Evolutionary conservation across 2,797 vertebrate genomes (phyloP).

Genomic region (Mastacembelus armatus): DNA sequence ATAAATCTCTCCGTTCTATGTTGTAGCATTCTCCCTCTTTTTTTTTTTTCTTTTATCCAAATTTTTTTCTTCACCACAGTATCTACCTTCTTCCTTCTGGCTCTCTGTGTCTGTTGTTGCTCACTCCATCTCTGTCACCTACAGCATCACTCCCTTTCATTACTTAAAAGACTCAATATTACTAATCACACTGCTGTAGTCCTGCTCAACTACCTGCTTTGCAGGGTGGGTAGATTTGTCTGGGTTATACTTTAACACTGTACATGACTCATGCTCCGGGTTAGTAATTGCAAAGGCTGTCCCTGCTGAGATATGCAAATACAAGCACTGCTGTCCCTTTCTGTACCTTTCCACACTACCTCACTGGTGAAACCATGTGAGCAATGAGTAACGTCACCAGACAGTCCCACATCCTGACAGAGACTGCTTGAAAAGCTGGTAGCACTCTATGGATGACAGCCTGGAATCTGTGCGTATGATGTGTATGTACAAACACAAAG

Average conservation of each 20-base stretch:
- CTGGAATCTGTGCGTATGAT: conserved; percentile 13
- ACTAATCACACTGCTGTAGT: conserved; percentile 22
- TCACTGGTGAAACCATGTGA: conserved; percentile 36
- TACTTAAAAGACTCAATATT: background rate
- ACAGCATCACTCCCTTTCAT: conserved; percentile 1
- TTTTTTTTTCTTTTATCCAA: background rate
- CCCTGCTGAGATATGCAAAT: conserved; percentile 50
- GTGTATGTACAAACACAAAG: background rate
- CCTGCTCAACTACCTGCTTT: conserved; percentile 32
- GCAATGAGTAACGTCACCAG: conserved; percentile 31
- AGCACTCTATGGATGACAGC: conserved; percentile 5
- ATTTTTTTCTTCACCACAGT: background rate
- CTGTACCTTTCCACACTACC: conserved; percentile 23
- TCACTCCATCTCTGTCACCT: background rate
- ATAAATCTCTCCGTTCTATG: conserved; percentile 1
- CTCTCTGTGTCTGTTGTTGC: conserved; percentile 8
- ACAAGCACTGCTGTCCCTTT: conserved; percentile 49
- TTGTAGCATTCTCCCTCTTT: conserved; percentile 1
- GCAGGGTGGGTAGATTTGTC: conserved; percentile 34
- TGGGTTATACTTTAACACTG: conserved; percentile 45
- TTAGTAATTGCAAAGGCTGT: conserved; percentile 65
- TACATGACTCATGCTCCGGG: conserved; percentile 65
- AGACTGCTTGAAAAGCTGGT: background rate
- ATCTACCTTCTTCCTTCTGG: background rate
- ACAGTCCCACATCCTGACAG: conserved; percentile 49